Base-by-base conservation (phyloP, 1,140 invertebrate genomes). In the Chlorops oryzae region DNA sequence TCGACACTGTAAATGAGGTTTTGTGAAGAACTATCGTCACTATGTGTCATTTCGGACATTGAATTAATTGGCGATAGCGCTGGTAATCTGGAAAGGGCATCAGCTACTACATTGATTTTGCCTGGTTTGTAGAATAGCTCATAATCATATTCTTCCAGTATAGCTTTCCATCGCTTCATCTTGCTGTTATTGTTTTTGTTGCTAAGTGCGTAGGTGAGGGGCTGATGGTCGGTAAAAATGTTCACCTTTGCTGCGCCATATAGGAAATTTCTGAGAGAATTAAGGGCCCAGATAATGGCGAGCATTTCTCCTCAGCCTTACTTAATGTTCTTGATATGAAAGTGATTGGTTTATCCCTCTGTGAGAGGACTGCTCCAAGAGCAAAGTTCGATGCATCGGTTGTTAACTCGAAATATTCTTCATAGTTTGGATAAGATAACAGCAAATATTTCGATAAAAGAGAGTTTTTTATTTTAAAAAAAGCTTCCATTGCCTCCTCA, bases 41-140 rank as follows among this genome's bases (percentile, higher is more conserved):
- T n/a, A n/a, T n/a, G n/a, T n/a, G n/a, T n/a, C n/a, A n/a, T n/a
- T n/a, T n/a, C n/a, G n/a, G n/a, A n/a, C n/a, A n/a, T n/a, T n/a
- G n/a, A n/a, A n/a, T n/a, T n/a, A n/a, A n/a, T n/a, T n/a, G n/a
- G n/a, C n/a, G n/a, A n/a, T n/a, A n/a, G n/a, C n/a, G n/a, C n/a
- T n/a, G n/a, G n/a, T n/a, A n/a, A n/a, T n/a, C n/a, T n/a, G n/a
- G n/a, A n/a, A n/a, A n/a, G n/a, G n/a, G n/a, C n/a, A n/a, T n/a
- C n/a, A n/a, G n/a, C n/a, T n/a, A 52, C 50, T n/a, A 43, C 44
- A 53, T 73, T 65, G 9, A 50, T 9, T 51, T 52, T 65, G 27
- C 73, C 73, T 27, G 59, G 22, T 59, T 72, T 68, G 53, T 78
- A 70, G 13, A 57, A 38, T 10, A 78, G 66, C 48, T 75, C 41